These are phyloP conservation scores for Akabosia matsudoensis DNA, from an alignment of 1,140 invertebrate species.

Conservation along the genomic window DNA sequence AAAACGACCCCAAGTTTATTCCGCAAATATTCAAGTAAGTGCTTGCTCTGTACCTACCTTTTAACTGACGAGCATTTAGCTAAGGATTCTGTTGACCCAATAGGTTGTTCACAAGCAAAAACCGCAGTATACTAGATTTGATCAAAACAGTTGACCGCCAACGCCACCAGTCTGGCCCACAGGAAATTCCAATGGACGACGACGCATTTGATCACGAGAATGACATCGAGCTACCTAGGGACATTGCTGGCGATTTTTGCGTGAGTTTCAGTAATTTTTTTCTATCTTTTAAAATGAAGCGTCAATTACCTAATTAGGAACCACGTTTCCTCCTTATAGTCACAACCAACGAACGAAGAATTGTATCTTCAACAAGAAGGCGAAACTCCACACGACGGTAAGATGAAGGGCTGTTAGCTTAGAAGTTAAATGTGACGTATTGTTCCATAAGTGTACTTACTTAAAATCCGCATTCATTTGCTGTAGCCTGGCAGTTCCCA, in stretches of 20 bases:
- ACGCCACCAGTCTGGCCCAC: not conserved
- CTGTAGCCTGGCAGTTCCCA: not conserved
- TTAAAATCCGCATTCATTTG: not conserved
- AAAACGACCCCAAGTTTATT: not conserved
- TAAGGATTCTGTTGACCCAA: not conserved
- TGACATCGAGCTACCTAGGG: not conserved
- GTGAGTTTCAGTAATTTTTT: not conserved
- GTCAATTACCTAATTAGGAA: too few relatives aligned
- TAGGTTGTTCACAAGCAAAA: not conserved
- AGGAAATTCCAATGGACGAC: not conserved
- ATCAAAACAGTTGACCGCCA: not conserved
- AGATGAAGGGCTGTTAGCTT: not conserved
- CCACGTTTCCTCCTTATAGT: not conserved
- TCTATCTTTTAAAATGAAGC: not conserved
- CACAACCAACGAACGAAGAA: not conserved
- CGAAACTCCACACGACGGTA: not conserved
- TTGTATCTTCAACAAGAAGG: not conserved
- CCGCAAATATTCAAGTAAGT: not conserved
- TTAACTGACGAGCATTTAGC: too few relatives aligned
- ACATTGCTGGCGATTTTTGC: not conserved
- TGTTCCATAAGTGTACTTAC: not conserved
- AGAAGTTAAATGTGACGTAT: not conserved
- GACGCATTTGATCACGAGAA: not conserved
- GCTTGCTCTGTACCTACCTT: too few relatives aligned
- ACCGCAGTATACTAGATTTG: not conserved